These are phyloP conservation scores for Karalla daura DNA, from an alignment of 2,797 vertebrate species.

Conservation along the genomic window DNA sequence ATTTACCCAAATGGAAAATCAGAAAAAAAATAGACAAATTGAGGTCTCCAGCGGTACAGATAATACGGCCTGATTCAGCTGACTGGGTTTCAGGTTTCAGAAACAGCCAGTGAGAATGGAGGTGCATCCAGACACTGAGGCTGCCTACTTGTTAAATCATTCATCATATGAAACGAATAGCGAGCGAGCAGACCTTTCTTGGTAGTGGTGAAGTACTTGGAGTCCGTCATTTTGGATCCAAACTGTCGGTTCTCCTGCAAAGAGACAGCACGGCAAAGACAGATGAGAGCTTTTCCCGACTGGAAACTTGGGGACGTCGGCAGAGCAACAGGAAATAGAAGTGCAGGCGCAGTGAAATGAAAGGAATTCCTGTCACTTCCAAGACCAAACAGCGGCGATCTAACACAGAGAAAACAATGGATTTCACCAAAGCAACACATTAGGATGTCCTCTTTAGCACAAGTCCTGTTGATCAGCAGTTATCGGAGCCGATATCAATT, in stretches of 20 bases:
- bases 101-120: no score
- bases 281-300: slow-evolving; percentile 29
- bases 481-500: slow-evolving; percentile 7
- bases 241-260: slow-evolving; percentile 86
- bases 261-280: slow-evolving; percentile 46
- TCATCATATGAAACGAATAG: background rate
- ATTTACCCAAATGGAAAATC: no score
- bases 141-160: background rate
- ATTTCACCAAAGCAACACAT: slow-evolving; percentile 37
- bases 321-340: slow-evolving; percentile 75
- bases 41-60: no score
- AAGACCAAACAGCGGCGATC: slow-evolving; percentile 34
- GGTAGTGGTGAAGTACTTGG: slow-evolving; percentile 98
- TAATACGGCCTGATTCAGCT: no score
- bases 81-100: no score
- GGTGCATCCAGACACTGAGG: background rate
- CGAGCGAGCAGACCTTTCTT: slow-evolving; percentile 91
- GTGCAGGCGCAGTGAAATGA: slow-evolving; percentile 71
- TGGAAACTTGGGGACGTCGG: slow-evolving; percentile 41
- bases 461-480: slow-evolving; percentile 48
- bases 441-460: slow-evolving; percentile 5
- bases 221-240: slow-evolving; percentile 96
- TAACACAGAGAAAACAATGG: slow-evolving; percentile 60
- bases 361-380: slow-evolving; percentile 73
- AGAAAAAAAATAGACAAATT: no score